A percentile compares a stretch with the other conserved stretches of the same genome.
These are phyloP conservation scores for Leucophenga varia DNA, from an alignment of 1,140 invertebrate species.

Conservation along the genomic window DNA sequence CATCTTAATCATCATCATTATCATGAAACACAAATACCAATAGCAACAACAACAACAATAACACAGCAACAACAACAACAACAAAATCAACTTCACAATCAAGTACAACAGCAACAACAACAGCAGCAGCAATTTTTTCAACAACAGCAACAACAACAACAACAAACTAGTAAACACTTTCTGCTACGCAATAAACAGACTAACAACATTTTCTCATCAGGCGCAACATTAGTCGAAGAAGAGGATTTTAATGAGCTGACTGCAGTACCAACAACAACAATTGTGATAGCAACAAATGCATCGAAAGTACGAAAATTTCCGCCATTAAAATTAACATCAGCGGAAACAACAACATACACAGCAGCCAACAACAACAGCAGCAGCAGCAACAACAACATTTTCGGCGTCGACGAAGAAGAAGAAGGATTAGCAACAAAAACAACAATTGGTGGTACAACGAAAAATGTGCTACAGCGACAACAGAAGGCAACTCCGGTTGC, in stretches of 20 bases:
- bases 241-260: constrained; percentile 48
- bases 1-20: no score
- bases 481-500: constrained; percentile 8
- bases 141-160: constrained; percentile 14
- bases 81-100: constrained; percentile 5
- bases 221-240: constrained; percentile 52
- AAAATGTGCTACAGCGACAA: constrained; percentile 45
- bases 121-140: constrained; percentile 13
- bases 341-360: not conserved
- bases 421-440: no score
- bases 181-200: constrained; percentile 45
- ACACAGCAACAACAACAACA: constrained; percentile 14
- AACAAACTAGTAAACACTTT: constrained; percentile 28
- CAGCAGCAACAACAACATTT: constrained; percentile 5
- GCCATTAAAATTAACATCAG: constrained; percentile 12
- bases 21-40: constrained; percentile 4
- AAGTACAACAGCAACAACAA: constrained; percentile 21
- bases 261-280: constrained; percentile 14
- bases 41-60: constrained; percentile 11
- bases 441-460: constrained; percentile 10
- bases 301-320: constrained; percentile 6
- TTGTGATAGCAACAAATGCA: constrained; percentile 31
- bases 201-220: constrained; percentile 56
- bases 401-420: no score
- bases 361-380: constrained; percentile 5